These are phyloP conservation scores for Phragmatobia fuliginosa DNA, from an alignment of 2,888 invertebrate species.

Conservation along the genomic window DNA sequence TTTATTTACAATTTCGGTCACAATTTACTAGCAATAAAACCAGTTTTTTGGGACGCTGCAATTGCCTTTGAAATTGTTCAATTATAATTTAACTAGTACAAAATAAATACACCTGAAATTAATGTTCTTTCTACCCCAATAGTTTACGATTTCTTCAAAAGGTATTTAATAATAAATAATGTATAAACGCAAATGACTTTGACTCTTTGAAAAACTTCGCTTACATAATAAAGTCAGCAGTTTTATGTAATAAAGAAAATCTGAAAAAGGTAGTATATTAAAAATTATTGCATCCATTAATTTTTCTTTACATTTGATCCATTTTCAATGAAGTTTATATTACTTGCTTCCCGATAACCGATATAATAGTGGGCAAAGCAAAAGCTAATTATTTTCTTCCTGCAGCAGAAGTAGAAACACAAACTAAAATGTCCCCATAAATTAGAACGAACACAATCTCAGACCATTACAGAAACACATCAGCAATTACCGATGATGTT, in stretches of 20 bases:
- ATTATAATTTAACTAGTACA: constrained; percentile 39
- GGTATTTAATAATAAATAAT: background rate
- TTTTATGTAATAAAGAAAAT: background rate
- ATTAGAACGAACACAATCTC: constrained; percentile 35
- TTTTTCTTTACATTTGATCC: too few species aligned
- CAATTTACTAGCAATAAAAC: constrained; percentile 49
- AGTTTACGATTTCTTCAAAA: constrained; percentile 21
- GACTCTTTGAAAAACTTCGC: background rate
- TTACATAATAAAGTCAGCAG: background rate
- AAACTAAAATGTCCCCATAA: constrained; percentile 19
- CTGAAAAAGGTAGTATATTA: too few species aligned
- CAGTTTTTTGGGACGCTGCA: constrained; percentile 33
- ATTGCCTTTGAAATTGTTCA: constrained; percentile 46
- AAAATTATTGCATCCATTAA: too few species aligned
- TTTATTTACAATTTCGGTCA: constrained; percentile 49
- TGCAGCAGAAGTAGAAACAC: background rate
- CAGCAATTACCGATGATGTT: constrained; percentile 67
- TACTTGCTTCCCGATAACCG: too few species aligned
- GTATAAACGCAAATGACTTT: background rate
- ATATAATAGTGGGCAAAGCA: too few species aligned
- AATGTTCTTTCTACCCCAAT: background rate
- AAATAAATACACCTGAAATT: constrained; percentile 29
- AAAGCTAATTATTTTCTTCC: background rate
- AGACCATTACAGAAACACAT: constrained; percentile 60
- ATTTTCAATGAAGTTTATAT: too few species aligned